phyloP scores from a whole-genome alignment of 30 jellyfish, hydroid and myxozoan genomes.

The Calvadosia cruxmelitensis region DNA sequence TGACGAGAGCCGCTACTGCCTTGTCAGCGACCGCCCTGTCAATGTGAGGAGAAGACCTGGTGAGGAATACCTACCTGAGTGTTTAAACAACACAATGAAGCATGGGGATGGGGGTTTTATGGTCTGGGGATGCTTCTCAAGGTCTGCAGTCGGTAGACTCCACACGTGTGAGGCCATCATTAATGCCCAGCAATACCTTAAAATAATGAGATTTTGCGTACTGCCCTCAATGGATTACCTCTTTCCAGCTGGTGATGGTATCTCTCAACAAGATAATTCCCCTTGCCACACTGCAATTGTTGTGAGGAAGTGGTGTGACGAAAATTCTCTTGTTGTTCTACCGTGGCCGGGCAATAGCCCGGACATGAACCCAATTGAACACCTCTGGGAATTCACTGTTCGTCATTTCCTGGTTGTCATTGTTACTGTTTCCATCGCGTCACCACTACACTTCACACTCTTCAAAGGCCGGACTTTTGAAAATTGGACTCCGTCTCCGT shows the following conservation, averaged over 20 bases:
- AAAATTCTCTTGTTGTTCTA: slow-evolving; percentile 1
- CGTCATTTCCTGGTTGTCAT: too few relatives aligned
- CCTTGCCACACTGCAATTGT: slow-evolving; percentile 14
- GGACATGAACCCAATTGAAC: too few relatives aligned
- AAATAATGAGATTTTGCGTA: slow-evolving; percentile 1
- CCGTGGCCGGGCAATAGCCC: slow-evolving; percentile 11
- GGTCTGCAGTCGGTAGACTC: slow-evolving; percentile 8
- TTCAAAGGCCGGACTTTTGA: too few relatives aligned
- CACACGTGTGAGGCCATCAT: background rate
- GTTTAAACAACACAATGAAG: too few relatives aligned
- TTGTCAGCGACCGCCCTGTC: too few relatives aligned
- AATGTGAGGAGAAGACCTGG: too few relatives aligned
- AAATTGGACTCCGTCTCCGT: too few relatives aligned
- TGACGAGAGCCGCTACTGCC: too few relatives aligned
- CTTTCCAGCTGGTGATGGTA: background rate
- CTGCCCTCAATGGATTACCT: slow-evolving; percentile 6
- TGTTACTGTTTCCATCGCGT: too few relatives aligned
- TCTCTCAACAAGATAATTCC: slow-evolving; percentile 12
- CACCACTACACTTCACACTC: too few relatives aligned
- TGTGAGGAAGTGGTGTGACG: slow-evolving; percentile 1
- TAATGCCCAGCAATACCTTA: slow-evolving; percentile 4
- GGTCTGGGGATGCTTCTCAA: slow-evolving; percentile 14
- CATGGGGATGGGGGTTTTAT: slow-evolving; percentile 11
- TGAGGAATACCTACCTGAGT: too few relatives aligned
- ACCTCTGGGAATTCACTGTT: too few relatives aligned